A percentile compares a stretch with the other conserved stretches of the same genome.
Conservation (phyloP, 2,113 vertebrate genomes). For the Neotoma lepida region DNA sequence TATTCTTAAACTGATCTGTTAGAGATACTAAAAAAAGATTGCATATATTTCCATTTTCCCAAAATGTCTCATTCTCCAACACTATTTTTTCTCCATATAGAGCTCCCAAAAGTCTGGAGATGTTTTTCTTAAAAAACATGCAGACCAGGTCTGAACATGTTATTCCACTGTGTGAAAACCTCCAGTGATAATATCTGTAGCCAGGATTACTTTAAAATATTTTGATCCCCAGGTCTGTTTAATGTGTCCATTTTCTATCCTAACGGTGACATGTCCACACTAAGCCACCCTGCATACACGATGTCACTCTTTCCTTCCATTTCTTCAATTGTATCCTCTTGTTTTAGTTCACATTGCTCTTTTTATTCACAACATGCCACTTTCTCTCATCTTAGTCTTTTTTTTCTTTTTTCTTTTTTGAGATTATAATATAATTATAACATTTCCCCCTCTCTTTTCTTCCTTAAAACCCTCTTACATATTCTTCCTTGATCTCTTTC, state of each 20-base stretch:
- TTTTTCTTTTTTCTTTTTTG: not conserved
- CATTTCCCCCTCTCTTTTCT: not conserved
- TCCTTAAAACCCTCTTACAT: not conserved
- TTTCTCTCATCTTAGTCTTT: not conserved
- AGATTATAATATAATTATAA: not conserved
- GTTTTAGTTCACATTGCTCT: not conserved
- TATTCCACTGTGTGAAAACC: slow-evolving; percentile 33
- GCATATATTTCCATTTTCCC: slow-evolving; percentile 75
- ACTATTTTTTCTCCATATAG: slow-evolving; percentile 72
- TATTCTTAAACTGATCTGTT: slow-evolving; percentile 79
- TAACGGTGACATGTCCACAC: not conserved
- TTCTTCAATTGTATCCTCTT: not conserved
- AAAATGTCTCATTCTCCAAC: slow-evolving; percentile 74
- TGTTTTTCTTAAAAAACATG: slow-evolving; percentile 50
- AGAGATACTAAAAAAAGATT: slow-evolving; percentile 76
- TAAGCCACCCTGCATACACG: not conserved
- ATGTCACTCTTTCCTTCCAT: not conserved
- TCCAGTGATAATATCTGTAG: slow-evolving; percentile 4
- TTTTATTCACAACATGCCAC: not conserved
- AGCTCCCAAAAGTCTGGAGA: slow-evolving; percentile 67
- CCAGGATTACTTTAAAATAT: slow-evolving; percentile 34
- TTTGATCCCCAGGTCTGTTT: not conserved
- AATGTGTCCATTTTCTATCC: not conserved
- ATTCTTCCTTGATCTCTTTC: not conserved
- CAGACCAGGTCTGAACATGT: slow-evolving; percentile 49